These are phyloP conservation scores for Drosophila engyochracea DNA, from an alignment of 2,888 invertebrate species.

Conservation along the genomic window DNA sequence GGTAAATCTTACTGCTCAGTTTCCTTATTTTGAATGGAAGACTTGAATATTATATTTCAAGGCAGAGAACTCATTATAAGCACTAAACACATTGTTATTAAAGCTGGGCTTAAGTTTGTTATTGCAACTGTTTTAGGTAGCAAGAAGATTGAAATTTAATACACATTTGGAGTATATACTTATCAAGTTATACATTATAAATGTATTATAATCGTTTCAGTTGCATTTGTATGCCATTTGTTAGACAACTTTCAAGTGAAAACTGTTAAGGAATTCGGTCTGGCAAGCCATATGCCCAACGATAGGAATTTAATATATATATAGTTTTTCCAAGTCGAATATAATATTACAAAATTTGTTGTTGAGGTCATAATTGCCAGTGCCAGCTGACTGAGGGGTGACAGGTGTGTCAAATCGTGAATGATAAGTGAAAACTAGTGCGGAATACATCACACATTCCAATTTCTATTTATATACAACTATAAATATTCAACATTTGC, in stretches of 20 bases:
- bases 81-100: background rate
- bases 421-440: conserved; percentile 16
- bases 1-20: background rate
- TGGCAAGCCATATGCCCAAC: background rate
- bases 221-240: background rate
- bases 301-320: background rate
- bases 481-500: conserved; percentile 10
- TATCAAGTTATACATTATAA: background rate
- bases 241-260: background rate
- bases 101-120: background rate
- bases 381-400: conserved; percentile 18
- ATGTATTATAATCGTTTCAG: background rate
- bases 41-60: background rate
- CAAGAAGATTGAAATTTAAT: background rate
- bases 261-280: background rate
- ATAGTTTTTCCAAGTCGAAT: too few species aligned
- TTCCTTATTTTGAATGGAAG: background rate
- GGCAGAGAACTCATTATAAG: background rate
- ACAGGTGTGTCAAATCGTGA: conserved; percentile 10
- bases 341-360: background rate
- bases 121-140: background rate
- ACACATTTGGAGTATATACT: background rate
- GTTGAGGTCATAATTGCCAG: background rate
- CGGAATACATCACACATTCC: conserved; percentile 1
- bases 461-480: background rate